Evolutionary conservation across 1,140 invertebrate genomes (phyloP).

Genomic region (Platyscapa corneri): DNA sequence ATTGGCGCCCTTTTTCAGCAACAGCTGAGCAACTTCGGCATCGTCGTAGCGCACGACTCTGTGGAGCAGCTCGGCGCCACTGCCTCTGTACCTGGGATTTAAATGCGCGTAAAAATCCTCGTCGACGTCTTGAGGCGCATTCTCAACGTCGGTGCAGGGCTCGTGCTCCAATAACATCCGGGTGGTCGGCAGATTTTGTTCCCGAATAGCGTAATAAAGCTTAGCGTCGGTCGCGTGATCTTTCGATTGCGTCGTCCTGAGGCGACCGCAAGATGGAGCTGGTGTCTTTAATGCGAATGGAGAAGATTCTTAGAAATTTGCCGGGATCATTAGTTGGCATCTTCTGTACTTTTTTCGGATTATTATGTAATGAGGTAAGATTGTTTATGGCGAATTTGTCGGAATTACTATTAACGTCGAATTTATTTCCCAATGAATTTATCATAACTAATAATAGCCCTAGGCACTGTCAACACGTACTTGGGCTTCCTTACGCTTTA

Average conservation of each 20-base stretch:
- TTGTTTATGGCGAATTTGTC: too few relatives aligned
- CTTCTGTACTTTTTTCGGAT: too few relatives aligned
- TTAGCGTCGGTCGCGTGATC: not conserved
- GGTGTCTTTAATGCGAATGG: not conserved
- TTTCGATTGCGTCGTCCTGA: not conserved
- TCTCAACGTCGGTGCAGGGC: not conserved
- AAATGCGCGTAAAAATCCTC: not conserved
- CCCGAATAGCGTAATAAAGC: not conserved
- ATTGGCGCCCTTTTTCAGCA: not conserved
- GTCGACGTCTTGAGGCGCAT: not conserved
- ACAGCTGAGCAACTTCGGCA: not conserved
- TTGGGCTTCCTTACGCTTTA: too few relatives aligned
- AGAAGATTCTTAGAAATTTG: too few relatives aligned
- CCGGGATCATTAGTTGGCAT: too few relatives aligned
- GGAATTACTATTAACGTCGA: too few relatives aligned
- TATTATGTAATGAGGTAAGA: too few relatives aligned
- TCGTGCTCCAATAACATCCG: not conserved
- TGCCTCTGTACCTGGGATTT: not conserved
- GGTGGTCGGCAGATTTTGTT: not conserved
- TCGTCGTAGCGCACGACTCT: not conserved
- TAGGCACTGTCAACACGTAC: too few relatives aligned
- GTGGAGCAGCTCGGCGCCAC: not conserved
- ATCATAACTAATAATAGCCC: too few relatives aligned
- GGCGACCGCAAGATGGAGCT: not conserved
- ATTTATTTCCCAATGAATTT: too few relatives aligned